These are phyloP conservation scores for Tachycineta bicolor DNA, from an alignment of 2,113 vertebrate species.

Conservation along the genomic window DNA sequence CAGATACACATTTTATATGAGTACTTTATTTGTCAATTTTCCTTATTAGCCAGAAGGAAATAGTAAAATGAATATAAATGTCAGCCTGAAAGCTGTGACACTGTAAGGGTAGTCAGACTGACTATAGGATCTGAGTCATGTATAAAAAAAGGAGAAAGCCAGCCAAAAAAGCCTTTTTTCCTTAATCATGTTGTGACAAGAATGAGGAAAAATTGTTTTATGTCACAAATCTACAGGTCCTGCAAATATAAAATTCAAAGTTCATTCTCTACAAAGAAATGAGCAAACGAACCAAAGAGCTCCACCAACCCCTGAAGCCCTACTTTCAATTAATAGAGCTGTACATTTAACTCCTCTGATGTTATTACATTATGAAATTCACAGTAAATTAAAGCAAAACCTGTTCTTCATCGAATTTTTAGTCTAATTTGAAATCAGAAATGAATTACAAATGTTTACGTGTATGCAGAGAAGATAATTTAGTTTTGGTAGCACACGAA, in stretches of 20 bases:
- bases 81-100: neutral
- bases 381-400: conserved; percentile 35
- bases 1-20: neutral
- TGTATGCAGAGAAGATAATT: neutral
- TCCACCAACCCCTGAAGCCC: conserved; percentile 25
- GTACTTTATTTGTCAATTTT: neutral
- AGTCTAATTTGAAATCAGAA: conserved; percentile 34
- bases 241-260: conserved; percentile 15
- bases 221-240: neutral
- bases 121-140: neutral
- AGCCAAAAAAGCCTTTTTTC: neutral
- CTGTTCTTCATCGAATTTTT: conserved; percentile 1
- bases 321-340: conserved; percentile 48
- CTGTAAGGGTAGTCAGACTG: neutral
- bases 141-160: neutral
- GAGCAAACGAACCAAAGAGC: neutral
- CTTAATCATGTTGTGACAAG: neutral
- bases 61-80: neutral
- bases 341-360: conserved; percentile 41
- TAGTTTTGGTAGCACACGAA: neutral
- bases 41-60: neutral
- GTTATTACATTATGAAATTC: conserved; percentile 36
- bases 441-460: conserved; percentile 24
- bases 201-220: neutral
- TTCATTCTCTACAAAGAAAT: conserved; percentile 12